Percentiles rank a stretch among this genome's conserved stretches.
Conservation (phyloP, 2,888 invertebrate genomes). For the Aspidapion aeneum region DNA sequence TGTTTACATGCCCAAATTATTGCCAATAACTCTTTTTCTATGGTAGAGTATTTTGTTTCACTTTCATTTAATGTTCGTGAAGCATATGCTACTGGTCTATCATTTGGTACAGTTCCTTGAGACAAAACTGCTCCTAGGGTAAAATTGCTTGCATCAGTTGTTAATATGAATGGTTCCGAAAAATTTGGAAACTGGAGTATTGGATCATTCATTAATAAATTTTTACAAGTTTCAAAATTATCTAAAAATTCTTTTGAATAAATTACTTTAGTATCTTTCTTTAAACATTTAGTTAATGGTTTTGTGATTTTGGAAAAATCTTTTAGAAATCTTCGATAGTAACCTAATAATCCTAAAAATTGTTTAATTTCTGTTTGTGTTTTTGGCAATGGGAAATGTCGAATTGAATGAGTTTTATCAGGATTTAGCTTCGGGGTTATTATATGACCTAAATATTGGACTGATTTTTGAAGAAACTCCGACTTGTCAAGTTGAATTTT, state of each 20-base stretch:
- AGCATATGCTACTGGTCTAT: slow-evolving; percentile 24
- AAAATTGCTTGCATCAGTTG: slow-evolving; percentile 6
- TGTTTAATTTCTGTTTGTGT: slow-evolving; percentile 14
- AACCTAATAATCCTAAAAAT: too few species aligned
- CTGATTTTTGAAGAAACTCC: slow-evolving; percentile 21
- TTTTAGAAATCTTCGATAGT: too few species aligned
- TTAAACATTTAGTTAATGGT: slow-evolving; percentile 14
- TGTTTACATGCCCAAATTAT: slow-evolving; percentile 23
- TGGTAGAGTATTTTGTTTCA: slow-evolving; percentile 22
- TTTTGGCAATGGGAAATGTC: slow-evolving; percentile 14
- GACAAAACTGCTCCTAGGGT: slow-evolving; percentile 26
- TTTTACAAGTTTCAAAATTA: slow-evolving; percentile 5
- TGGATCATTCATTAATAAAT: not conserved
- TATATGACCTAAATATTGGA: slow-evolving; percentile 21
- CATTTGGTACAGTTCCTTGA: slow-evolving; percentile 18
- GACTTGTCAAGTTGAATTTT: slow-evolving; percentile 25
- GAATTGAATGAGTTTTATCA: slow-evolving; percentile 14
- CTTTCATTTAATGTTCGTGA: slow-evolving; percentile 22
- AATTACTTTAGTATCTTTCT: slow-evolving; percentile 10
- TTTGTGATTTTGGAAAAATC: slow-evolving; percentile 16
- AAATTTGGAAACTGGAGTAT: not conserved
- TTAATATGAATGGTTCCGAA: not conserved
- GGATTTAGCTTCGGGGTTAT: slow-evolving; percentile 22
- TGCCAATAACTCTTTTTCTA: slow-evolving; percentile 25
- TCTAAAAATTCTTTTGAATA: slow-evolving; percentile 5